These are phyloP conservation scores for Anastrepha ludens DNA, from an alignment of 1,140 invertebrate species.

Conservation along the genomic window DNA sequence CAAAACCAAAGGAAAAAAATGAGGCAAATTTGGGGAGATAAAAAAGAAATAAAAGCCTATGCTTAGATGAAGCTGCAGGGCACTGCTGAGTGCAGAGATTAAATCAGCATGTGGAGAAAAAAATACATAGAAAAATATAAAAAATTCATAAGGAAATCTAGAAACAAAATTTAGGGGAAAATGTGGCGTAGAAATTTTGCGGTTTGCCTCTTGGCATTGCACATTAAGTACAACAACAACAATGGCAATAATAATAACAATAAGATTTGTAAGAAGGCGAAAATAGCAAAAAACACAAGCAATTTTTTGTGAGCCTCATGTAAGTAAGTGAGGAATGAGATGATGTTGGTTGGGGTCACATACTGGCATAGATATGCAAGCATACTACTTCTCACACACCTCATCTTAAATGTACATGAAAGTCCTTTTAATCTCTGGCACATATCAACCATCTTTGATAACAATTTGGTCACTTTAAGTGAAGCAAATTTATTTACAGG, in stretches of 20 bases:
- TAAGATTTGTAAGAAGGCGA: not conserved
- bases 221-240: constrained; percentile 56
- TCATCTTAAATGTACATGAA: constrained; percentile 64
- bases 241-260: constrained; percentile 30
- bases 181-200: constrained; percentile 10
- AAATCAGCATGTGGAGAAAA: constrained; percentile 66
- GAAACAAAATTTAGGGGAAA: not conserved
- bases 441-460: constrained; percentile 71
- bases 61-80: constrained; percentile 17
- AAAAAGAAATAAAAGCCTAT: constrained; percentile 42
- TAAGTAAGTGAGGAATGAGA: not conserved
- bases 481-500: constrained; percentile 74
- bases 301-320: not conserved
- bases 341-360: not conserved
- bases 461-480: constrained; percentile 74
- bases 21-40: constrained; percentile 31
- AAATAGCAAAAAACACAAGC: not conserved
- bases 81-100: constrained; percentile 58
- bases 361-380: not conserved
- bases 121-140: not conserved
- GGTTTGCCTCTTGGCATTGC: constrained; percentile 49
- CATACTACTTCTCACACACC: not conserved
- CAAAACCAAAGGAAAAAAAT: not conserved
- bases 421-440: constrained; percentile 74
- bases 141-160: not conserved